A percentile compares a stretch with the other conserved stretches of the same genome.
Evolutionary conservation across 2,113 vertebrate genomes (phyloP).

Genomic region (Lasiurus cinereus): DNA sequence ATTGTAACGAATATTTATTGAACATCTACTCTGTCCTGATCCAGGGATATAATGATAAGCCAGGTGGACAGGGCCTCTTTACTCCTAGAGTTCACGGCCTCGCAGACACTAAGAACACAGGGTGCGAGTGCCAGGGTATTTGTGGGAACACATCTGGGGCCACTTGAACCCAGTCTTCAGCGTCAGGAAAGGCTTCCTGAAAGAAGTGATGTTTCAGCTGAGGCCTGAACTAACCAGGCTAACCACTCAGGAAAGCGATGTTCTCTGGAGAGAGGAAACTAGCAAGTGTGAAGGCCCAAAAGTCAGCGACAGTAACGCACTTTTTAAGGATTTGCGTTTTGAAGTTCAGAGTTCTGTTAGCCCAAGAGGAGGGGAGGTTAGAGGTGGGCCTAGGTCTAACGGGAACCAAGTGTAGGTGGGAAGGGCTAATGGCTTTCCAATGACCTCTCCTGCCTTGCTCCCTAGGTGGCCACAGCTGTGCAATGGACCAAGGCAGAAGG

Average conservation of each 20-base stretch:
- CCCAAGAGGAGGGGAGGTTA: background rate
- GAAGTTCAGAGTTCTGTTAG: background rate
- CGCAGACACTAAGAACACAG: background rate
- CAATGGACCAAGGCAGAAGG: slow-evolving; percentile 94
- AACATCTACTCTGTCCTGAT: background rate
- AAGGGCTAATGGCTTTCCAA: background rate
- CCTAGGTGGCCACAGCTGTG: slow-evolving; percentile 91
- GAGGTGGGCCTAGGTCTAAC: background rate
- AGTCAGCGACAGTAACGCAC: background rate
- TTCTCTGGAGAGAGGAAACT: background rate
- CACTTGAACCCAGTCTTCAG: background rate
- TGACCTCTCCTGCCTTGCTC: background rate
- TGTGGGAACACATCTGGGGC: background rate
- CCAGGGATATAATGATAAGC: background rate
- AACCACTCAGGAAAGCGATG: background rate
- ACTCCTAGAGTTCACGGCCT: background rate
- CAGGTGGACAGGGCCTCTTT: background rate
- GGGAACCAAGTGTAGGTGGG: background rate
- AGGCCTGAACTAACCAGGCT: background rate
- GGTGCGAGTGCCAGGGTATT: background rate
- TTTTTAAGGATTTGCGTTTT: background rate
- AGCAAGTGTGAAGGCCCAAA: background rate
- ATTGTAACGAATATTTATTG: background rate
- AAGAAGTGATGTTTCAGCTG: background rate
- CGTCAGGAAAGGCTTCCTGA: background rate